Conservation (phyloP, 2,888 invertebrate genomes). For the Zaprionus bogoriensis region DNA sequence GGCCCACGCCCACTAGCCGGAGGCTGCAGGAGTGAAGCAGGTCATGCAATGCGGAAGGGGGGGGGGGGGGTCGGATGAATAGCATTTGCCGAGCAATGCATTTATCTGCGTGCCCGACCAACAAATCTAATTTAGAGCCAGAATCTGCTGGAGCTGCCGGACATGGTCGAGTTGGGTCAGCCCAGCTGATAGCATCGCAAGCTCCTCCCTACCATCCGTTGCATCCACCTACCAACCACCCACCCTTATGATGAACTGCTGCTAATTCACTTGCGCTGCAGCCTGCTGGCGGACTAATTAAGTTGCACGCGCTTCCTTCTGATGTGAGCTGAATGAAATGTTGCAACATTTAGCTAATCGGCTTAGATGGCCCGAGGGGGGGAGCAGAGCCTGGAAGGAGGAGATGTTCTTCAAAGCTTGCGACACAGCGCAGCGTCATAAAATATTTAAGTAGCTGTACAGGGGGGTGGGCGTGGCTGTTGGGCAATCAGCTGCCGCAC, state of each 20-base stretch:
- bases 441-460: slow-evolving; percentile 25
- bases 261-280: not conserved
- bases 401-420: not conserved
- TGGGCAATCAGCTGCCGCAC: too few species aligned
- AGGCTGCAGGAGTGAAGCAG: not conserved
- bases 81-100: slow-evolving; percentile 17
- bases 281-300: slow-evolving; percentile 30
- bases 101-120: slow-evolving; percentile 27
- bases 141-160: not conserved
- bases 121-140: slow-evolving; percentile 43
- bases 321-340: not conserved
- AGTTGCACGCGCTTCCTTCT: not conserved
- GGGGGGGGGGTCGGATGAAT: slow-evolving; percentile 10
- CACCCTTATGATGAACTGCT: slow-evolving; percentile 18
- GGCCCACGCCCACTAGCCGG: slow-evolving; percentile 19
- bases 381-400: too few species aligned
- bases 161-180: too few species aligned
- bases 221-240: too few species aligned
- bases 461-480: too few species aligned
- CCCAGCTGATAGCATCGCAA: too few species aligned
- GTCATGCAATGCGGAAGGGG: not conserved
- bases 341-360: slow-evolving; percentile 38
- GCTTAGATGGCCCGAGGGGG: too few species aligned
- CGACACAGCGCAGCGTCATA: not conserved
- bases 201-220: too few species aligned